These are phyloP conservation scores for Callocephalon fimbriatum DNA, from an alignment of 2,113 vertebrate species.

Conservation along the genomic window DNA sequence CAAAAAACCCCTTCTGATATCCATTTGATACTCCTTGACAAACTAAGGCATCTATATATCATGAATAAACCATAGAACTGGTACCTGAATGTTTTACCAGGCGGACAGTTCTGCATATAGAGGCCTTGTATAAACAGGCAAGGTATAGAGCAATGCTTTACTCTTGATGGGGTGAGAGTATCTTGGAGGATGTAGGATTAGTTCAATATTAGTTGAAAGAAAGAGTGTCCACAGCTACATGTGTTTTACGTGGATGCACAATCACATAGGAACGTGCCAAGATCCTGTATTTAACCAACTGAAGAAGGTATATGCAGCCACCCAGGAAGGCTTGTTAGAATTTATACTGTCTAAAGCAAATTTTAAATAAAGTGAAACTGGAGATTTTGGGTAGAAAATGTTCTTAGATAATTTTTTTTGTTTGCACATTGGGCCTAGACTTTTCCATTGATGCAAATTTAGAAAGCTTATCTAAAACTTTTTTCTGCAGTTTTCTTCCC, in stretches of 20 bases:
- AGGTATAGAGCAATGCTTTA: background rate
- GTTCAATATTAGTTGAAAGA: background rate
- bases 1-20: no score
- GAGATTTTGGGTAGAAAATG: background rate
- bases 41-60: no score
- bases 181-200: background rate
- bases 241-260: rapidly evolving
- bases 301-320: background rate
- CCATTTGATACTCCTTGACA: no score
- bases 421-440: background rate
- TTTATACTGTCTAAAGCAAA: background rate
- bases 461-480: background rate
- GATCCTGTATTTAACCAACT: background rate
- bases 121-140: background rate
- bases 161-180: background rate
- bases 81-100: background rate
- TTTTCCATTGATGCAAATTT: background rate
- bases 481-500: background rate
- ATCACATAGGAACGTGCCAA: background rate
- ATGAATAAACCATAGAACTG: background rate
- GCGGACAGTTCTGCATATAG: no score
- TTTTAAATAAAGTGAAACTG: background rate
- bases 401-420: background rate
- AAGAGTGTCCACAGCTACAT: background rate
- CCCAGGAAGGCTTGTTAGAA: background rate